These are phyloP conservation scores for Mellivora capensis DNA, from an alignment of 2,113 vertebrate genomes.

Conservation along the genomic window DNA sequence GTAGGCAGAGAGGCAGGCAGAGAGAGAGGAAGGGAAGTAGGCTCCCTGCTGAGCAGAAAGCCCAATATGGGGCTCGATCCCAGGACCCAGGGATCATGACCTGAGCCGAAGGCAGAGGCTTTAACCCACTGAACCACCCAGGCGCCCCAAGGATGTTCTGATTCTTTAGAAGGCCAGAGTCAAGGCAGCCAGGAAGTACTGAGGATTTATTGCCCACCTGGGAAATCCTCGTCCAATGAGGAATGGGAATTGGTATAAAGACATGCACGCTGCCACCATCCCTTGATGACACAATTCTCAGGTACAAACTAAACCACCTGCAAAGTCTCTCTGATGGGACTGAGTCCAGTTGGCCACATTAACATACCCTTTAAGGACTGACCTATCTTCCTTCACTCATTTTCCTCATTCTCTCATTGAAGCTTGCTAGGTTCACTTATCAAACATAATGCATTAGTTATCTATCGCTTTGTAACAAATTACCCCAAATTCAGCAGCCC, in stretches of 20 bases:
- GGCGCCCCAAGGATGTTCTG: not conserved
- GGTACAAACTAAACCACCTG: not conserved
- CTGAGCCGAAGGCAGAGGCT: too few species aligned
- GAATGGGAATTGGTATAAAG: not conserved
- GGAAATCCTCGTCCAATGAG: not conserved
- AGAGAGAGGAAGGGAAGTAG: too few species aligned
- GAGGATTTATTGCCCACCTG: not conserved
- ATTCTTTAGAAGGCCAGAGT: not conserved
- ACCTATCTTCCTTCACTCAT: not conserved
- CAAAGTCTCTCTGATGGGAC: not conserved
- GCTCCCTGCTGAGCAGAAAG: too few species aligned
- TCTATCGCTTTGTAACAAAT: not conserved
- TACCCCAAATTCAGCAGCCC: not conserved
- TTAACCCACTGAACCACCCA: too few species aligned
- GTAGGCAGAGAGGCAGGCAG: too few species aligned
- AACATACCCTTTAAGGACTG: not conserved
- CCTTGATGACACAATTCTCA: not conserved
- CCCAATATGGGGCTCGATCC: fast-evolving
- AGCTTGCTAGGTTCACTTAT: not conserved
- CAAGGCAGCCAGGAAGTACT: not conserved
- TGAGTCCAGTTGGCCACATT: not conserved
- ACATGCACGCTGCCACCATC: not conserved
- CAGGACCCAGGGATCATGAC: too few species aligned
- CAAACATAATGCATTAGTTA: not conserved
- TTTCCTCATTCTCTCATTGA: not conserved